phyloP scores from a whole-genome alignment of 2,113 vertebrate genomes.

The Semicossyphus pulcher region DNA sequence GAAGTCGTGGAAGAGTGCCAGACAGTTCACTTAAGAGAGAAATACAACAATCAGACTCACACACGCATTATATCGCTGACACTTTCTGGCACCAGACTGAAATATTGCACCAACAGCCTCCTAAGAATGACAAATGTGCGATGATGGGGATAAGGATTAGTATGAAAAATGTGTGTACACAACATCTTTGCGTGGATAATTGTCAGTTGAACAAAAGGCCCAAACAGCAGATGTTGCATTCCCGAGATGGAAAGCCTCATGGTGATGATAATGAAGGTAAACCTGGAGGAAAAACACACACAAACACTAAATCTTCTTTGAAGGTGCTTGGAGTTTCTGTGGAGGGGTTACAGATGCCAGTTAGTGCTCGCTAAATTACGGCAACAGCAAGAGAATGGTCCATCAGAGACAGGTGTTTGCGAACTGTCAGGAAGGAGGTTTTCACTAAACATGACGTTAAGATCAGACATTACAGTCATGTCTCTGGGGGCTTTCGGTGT shows the following conservation, averaged over 20 bases:
- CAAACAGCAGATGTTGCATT: slow-evolving; percentile 74
- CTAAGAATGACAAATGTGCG: slow-evolving; percentile 41
- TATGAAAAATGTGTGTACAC: slow-evolving; percentile 61
- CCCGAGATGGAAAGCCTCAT: slow-evolving; percentile 56
- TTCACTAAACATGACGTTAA: slow-evolving; percentile 37
- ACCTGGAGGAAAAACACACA: slow-evolving; percentile 29
- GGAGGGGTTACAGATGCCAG: slow-evolving; percentile 9
- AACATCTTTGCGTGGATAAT: slow-evolving; percentile 69
- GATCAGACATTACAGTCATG: not conserved
- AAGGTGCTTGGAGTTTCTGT: slow-evolving; percentile 19
- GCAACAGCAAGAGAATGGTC: slow-evolving; percentile 4
- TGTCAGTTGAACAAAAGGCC: slow-evolving; percentile 64
- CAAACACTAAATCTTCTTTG: slow-evolving; percentile 38
- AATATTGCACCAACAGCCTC: slow-evolving; percentile 38
- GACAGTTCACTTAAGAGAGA: slow-evolving; percentile 15
- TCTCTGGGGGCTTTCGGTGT: not conserved
- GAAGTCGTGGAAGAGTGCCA: slow-evolving; percentile 28
- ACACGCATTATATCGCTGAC: slow-evolving; percentile 43
- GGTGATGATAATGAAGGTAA: slow-evolving; percentile 71
- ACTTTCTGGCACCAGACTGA: slow-evolving; percentile 34
- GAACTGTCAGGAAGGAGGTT: slow-evolving; percentile 25
- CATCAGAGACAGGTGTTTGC: slow-evolving; percentile 43
- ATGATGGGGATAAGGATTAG: slow-evolving; percentile 59
- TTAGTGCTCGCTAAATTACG: slow-evolving; percentile 42
- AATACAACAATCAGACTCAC: slow-evolving; percentile 21